These are phyloP conservation scores for Corella eumyota DNA, from an alignment of 23 tunicate genomes.

Conservation along the genomic window DNA sequence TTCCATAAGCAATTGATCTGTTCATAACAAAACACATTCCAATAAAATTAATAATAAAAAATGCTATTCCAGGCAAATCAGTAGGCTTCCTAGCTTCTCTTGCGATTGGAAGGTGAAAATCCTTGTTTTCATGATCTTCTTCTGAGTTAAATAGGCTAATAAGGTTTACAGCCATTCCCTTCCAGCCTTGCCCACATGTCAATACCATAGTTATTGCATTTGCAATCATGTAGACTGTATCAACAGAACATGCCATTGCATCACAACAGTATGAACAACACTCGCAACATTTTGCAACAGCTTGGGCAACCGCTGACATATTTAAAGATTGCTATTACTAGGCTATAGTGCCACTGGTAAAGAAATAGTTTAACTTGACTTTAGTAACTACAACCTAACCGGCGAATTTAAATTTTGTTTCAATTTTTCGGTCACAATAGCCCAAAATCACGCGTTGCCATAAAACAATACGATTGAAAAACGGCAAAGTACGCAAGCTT, in stretches of 20 bases:
- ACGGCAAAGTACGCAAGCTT: too few species aligned
- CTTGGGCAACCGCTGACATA: constrained; percentile 54
- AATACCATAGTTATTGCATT: constrained; percentile 29
- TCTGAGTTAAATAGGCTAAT: constrained; percentile 34
- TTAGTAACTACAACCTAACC: too few species aligned
- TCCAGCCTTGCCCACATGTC: constrained; percentile 86
- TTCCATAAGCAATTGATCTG: constrained; percentile 31
- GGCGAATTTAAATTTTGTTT: too few species aligned
- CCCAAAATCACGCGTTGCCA: too few species aligned
- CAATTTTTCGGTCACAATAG: too few species aligned
- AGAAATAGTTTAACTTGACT: too few species aligned
- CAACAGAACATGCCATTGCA: constrained; percentile 44
- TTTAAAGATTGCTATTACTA: too few species aligned
- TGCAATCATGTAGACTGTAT: constrained; percentile 16
- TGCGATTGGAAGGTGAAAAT: constrained; percentile 41
- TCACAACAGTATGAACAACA: constrained; percentile 46
- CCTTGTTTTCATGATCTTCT: constrained; percentile 76
- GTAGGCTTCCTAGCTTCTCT: constrained; percentile 11
- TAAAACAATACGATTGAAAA: too few species aligned
- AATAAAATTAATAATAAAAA: constrained; percentile 20
- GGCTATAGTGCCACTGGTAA: too few species aligned
- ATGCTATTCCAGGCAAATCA: constrained; percentile 39
- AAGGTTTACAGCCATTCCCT: constrained; percentile 31
- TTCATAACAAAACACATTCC: constrained; percentile 70
- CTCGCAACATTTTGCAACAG: constrained; percentile 17